These are phyloP conservation scores for Brenthis hecate DNA, from an alignment of 2,888 invertebrate genomes.

Conservation along the genomic window DNA sequence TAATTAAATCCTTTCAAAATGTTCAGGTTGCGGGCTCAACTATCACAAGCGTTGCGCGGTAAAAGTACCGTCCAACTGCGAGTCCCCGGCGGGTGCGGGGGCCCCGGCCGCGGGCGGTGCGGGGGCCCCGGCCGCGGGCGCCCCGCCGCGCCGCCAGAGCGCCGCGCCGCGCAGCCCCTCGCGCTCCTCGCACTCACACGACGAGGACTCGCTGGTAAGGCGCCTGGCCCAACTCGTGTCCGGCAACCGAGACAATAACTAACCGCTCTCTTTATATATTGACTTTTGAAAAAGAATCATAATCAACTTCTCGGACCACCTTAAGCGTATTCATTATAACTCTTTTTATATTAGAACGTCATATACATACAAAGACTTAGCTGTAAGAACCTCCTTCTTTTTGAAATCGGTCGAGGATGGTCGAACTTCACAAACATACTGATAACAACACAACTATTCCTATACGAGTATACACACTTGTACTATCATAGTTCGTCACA, in stretches of 20 bases:
- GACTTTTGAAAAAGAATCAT: too few relatives aligned
- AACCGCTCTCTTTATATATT: too few relatives aligned
- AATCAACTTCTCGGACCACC: background rate
- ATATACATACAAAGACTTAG: too few relatives aligned
- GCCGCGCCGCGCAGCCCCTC: slow-evolving; percentile 87
- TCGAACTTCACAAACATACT: too few relatives aligned
- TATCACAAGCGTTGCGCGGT: slow-evolving; percentile 99
- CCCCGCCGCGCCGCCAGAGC: slow-evolving; percentile 48
- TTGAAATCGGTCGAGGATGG: too few relatives aligned
- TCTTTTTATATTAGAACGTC: too few relatives aligned
- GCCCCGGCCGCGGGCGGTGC: slow-evolving; percentile 51
- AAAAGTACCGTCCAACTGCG: slow-evolving; percentile 98
- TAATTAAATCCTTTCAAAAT: background rate
- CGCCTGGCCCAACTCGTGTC: slow-evolving; percentile 84
- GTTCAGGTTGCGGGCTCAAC: slow-evolving; percentile 96
- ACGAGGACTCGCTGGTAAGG: slow-evolving; percentile 90
- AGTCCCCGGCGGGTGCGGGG: slow-evolving; percentile 51
- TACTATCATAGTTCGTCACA: too few relatives aligned
- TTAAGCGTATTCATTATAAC: background rate
- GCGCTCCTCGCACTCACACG: slow-evolving; percentile 83
- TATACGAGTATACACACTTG: too few relatives aligned
- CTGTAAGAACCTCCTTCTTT: too few relatives aligned
- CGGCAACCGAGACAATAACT: slow-evolving; percentile 47
- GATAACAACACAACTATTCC: too few relatives aligned
- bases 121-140: slow-evolving; percentile 67